Conservation (phyloP, 1,140 invertebrate species). For the Portunus trituberculatus region DNA sequence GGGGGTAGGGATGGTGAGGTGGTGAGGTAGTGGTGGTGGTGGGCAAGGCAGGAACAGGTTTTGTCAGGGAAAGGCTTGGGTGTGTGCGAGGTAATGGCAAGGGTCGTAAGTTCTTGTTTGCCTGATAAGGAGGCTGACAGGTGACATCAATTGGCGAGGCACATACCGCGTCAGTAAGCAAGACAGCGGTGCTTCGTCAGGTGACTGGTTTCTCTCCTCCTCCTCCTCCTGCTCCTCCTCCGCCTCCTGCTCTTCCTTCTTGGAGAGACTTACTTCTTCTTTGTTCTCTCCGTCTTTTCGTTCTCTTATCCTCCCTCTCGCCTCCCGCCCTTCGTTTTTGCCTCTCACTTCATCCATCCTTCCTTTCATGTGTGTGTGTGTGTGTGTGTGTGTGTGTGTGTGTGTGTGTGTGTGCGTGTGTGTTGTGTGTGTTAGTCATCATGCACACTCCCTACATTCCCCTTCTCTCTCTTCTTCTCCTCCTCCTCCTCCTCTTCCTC, state of each 20-base stretch:
- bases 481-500: too few species aligned
- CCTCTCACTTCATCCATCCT: too few species aligned
- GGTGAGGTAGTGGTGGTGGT: neutral
- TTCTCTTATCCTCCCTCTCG: neutral
- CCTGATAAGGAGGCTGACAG: slow-evolving; percentile 63
- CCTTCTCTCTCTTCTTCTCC: neutral
- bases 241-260: neutral
- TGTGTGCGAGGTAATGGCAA: slow-evolving; percentile 47
- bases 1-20: neutral
- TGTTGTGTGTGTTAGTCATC: neutral
- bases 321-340: too few species aligned
- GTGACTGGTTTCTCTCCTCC: neutral
- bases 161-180: slow-evolving; percentile 51
- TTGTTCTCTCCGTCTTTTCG: neutral
- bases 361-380: neutral
- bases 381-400: too few species aligned
- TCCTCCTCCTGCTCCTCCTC: neutral
- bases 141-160: slow-evolving; percentile 65
- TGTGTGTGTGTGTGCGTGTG: too few species aligned
- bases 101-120: slow-evolving; percentile 64
- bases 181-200: slow-evolving; percentile 65
- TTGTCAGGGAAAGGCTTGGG: neutral
- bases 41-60: neutral
- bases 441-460: neutral
- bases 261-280: neutral